phyloP scores from a whole-genome alignment of 2,888 invertebrate species.

The Drosophila histrio region DNA sequence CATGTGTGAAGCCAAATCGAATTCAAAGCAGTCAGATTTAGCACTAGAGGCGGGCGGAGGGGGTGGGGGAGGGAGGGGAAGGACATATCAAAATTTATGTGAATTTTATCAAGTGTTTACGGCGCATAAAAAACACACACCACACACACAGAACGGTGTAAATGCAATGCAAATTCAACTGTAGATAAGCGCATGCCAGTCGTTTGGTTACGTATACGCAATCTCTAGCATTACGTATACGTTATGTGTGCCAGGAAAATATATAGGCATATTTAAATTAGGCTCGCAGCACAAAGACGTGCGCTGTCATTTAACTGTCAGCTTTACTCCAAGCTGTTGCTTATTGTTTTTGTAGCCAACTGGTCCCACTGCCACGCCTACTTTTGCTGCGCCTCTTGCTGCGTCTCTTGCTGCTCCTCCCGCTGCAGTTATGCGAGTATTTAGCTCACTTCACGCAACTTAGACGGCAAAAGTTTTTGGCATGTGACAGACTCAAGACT shows the following conservation, averaged over 20 bases:
- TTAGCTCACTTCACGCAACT: constrained; percentile 32
- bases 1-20: constrained; percentile 60
- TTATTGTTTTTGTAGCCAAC: constrained; percentile 56
- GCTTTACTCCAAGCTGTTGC: constrained; percentile 48
- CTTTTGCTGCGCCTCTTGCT: neutral
- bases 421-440: constrained; percentile 34
- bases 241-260: constrained; percentile 13
- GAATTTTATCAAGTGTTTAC: constrained; percentile 78
- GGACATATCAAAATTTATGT: constrained; percentile 70
- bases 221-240: constrained; percentile 42
- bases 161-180: constrained; percentile 54
- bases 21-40: constrained; percentile 30
- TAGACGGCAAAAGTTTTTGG: constrained; percentile 42
- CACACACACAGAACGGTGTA: constrained; percentile 28
- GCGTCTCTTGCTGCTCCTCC: neutral
- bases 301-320: constrained; percentile 70
- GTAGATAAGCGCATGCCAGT: constrained; percentile 41
- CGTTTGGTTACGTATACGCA: constrained; percentile 14
- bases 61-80: neutral
- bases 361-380: neutral
- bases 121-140: constrained; percentile 56
- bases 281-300: constrained; percentile 24
- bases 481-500: constrained; percentile 46
- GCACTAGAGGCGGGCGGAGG: neutral
- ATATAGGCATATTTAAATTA: constrained; percentile 42